A percentile compares a stretch with the other conserved stretches of the same genome.
These are phyloP conservation scores for Grammomys dolichurus DNA, from an alignment of 2,113 vertebrate species.

Conservation along the genomic window DNA sequence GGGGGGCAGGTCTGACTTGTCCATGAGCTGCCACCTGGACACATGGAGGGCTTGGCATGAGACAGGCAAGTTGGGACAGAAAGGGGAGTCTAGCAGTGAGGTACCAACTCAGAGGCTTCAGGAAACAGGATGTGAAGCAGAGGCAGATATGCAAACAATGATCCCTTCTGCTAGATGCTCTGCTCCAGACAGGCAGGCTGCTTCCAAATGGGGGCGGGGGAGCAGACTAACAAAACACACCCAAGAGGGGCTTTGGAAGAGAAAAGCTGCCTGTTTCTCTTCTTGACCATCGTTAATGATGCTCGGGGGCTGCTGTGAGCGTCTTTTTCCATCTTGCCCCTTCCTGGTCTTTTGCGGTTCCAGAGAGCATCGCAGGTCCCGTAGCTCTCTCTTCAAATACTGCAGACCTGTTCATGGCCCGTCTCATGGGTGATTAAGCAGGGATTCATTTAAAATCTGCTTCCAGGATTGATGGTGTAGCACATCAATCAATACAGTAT, in stretches of 20 bases:
- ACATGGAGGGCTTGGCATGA: fast-evolving
- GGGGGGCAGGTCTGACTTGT: not conserved
- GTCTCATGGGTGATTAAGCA: not conserved
- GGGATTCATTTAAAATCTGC: not conserved
- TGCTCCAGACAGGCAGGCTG: not conserved
- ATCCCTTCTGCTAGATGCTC: fast-evolving
- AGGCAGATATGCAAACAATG: not conserved
- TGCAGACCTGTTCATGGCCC: not conserved
- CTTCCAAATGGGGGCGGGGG: not conserved
- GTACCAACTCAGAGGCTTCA: not conserved
- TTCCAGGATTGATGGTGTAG: not conserved
- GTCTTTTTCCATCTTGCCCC: not conserved
- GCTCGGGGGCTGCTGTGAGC: not conserved
- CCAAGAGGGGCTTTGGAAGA: not conserved
- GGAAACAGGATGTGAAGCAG: not conserved
- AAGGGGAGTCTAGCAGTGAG: not conserved
- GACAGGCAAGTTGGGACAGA: not conserved
- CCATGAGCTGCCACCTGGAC: fast-evolving
- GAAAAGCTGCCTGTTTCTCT: not conserved
- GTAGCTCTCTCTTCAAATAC: not conserved
- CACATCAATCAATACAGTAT: not conserved
- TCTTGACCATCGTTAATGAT: not conserved
- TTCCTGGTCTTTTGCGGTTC: not conserved
- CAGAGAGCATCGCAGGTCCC: not conserved
- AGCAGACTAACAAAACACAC: not conserved